Evolutionary conservation across 2,113 vertebrate genomes (phyloP).

Genomic region (Eptatretus burgeri): DNA sequence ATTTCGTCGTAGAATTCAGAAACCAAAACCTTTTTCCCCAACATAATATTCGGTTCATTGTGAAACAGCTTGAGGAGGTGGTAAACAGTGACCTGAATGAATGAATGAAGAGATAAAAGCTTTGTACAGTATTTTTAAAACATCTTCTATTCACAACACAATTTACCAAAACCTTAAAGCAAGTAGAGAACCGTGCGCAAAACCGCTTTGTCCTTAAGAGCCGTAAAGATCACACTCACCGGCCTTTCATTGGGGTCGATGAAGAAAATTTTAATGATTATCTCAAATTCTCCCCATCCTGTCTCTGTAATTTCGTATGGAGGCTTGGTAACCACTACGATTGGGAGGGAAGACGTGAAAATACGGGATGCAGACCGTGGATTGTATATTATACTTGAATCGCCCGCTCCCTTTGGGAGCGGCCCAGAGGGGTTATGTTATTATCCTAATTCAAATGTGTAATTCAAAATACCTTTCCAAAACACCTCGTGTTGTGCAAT

Average conservation of each 20-base stretch:
- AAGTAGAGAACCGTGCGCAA: too few relatives aligned
- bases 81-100: constrained; percentile 58
- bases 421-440: too few relatives aligned
- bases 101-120: constrained; percentile 10
- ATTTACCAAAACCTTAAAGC: too few relatives aligned
- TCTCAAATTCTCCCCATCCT: constrained; percentile 97
- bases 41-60: constrained; percentile 52
- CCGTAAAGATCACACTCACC: constrained; percentile 21
- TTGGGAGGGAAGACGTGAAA: too few relatives aligned
- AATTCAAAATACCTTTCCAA: too few relatives aligned
- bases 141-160: too few relatives aligned
- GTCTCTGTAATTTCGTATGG: constrained; percentile 96
- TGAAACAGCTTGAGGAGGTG: constrained; percentile 89
- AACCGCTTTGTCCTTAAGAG: too few relatives aligned
- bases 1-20: constrained; percentile 99
- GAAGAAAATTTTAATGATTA: constrained; percentile 96
- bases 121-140: background rate
- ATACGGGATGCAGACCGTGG: too few relatives aligned
- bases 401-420: too few relatives aligned
- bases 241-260: constrained; percentile 92
- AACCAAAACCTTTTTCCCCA: constrained; percentile 80
- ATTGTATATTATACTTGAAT: too few relatives aligned
- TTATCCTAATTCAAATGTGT: too few relatives aligned
- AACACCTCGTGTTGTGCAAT: too few relatives aligned
- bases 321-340: constrained; percentile 73